A percentile compares a stretch with the other conserved stretches of the same genome.
Evolutionary conservation across 2,888 invertebrate species (phyloP).

Genomic region (Leptothorax acervorum): DNA sequence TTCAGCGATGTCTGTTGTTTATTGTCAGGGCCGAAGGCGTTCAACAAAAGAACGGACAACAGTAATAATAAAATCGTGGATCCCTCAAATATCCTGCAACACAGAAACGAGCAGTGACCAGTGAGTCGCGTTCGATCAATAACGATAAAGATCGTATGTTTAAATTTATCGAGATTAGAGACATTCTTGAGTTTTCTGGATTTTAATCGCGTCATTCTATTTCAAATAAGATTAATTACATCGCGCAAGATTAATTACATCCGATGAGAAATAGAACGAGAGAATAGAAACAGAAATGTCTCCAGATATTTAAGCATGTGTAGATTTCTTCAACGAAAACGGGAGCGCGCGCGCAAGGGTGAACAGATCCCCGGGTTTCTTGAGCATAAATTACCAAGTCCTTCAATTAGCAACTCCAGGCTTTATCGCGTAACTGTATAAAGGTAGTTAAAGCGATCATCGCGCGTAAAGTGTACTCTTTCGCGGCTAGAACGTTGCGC

Average conservation of each 20-base stretch:
- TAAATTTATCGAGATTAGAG: background rate
- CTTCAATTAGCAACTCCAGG: constrained; percentile 34
- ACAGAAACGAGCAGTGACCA: constrained; percentile 14
- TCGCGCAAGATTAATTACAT: background rate
- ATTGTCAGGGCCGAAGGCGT: background rate
- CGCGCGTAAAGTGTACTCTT: constrained; percentile 24
- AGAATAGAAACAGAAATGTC: background rate
- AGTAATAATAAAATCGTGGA: constrained; percentile 11
- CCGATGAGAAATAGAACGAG: background rate
- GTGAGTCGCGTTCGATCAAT: background rate
- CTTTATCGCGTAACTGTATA: constrained; percentile 51
- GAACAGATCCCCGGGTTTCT: background rate
- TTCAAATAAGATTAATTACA: background rate
- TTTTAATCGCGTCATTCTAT: background rate
- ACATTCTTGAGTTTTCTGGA: background rate
- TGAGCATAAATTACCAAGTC: constrained; percentile 38
- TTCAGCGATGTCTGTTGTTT: background rate
- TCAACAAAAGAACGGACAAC: background rate
- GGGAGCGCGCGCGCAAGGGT: constrained; percentile 4
- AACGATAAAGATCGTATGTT: background rate
- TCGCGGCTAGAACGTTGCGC: background rate
- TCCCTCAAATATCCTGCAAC: background rate
- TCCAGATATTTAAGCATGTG: background rate
- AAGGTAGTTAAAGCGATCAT: constrained; percentile 44
- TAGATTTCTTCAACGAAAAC: background rate